Percentiles rank a stretch among this genome's conserved stretches.
These are phyloP conservation scores for Drosophila atroscutellata DNA, from an alignment of 2,888 invertebrate genomes.

Conservation along the genomic window DNA sequence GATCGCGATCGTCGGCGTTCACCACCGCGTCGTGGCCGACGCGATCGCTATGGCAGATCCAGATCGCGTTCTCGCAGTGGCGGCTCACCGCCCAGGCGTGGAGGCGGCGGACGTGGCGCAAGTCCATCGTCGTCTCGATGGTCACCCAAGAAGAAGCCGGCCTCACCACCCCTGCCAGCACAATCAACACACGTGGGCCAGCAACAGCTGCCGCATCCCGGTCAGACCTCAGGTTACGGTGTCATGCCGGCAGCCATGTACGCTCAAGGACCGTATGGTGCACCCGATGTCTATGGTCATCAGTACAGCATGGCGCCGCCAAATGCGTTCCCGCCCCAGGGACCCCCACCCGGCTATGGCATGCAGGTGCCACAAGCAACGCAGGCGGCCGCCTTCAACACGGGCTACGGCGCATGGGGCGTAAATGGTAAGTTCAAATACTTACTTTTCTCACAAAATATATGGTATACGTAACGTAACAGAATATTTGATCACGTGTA, in stretches of 20 bases:
- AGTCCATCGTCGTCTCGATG: slow-evolving; percentile 68
- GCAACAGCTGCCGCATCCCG: slow-evolving; percentile 51
- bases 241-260: slow-evolving; percentile 80
- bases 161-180: slow-evolving; percentile 74
- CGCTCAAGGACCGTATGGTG: slow-evolving; percentile 70
- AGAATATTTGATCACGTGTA: background rate
- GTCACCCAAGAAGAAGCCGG: slow-evolving; percentile 82
- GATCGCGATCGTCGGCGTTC: slow-evolving; percentile 73
- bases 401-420: slow-evolving; percentile 82
- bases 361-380: slow-evolving; percentile 74
- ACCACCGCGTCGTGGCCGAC: slow-evolving; percentile 68
- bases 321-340: slow-evolving; percentile 66
- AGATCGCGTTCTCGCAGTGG: slow-evolving; percentile 80
- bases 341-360: slow-evolving; percentile 61
- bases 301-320: slow-evolving; percentile 78
- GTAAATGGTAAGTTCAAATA: slow-evolving; percentile 64
- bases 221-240: slow-evolving; percentile 62
- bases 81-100: slow-evolving; percentile 70
- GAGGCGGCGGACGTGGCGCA: slow-evolving; percentile 63
- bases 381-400: slow-evolving; percentile 65
- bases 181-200: slow-evolving; percentile 24
- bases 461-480: background rate
- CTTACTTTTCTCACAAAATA: background rate
- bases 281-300: slow-evolving; percentile 64
- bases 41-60: slow-evolving; percentile 71